Conservation (phyloP, 2,113 vertebrate genomes). For the Maccullochella peelii region DNA sequence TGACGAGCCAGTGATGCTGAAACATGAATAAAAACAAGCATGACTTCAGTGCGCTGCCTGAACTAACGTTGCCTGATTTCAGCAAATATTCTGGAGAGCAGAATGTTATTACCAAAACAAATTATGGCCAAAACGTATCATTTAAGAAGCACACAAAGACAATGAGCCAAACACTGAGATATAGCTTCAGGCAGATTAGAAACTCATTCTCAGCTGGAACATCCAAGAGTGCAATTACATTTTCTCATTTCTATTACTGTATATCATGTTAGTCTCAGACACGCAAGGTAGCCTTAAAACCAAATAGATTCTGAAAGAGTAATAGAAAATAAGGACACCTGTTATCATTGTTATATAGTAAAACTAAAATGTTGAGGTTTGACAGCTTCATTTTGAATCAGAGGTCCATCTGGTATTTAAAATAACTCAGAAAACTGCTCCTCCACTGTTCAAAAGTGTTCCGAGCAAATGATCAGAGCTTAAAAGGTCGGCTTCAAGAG, state of each 20-base stretch:
- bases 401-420: background rate
- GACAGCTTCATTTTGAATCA: background rate
- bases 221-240: background rate
- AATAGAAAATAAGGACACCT: background rate
- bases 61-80: background rate
- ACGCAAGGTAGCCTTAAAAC: background rate
- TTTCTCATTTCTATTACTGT: background rate
- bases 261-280: background rate
- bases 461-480: too few relatives aligned
- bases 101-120: background rate
- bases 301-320: background rate
- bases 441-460: background rate
- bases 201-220: background rate
- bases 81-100: background rate
- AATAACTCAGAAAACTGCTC: background rate
- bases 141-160: background rate
- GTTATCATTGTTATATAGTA: background rate
- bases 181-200: background rate
- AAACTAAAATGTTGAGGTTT: too few relatives aligned
- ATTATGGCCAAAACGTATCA: background rate
- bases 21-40: background rate
- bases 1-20: background rate
- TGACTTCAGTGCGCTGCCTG: background rate
- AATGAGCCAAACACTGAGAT: background rate
- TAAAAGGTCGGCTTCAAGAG: background rate